These are phyloP conservation scores for Nomada hirtipes DNA, from an alignment of 2,888 invertebrate genomes.

Conservation along the genomic window DNA sequence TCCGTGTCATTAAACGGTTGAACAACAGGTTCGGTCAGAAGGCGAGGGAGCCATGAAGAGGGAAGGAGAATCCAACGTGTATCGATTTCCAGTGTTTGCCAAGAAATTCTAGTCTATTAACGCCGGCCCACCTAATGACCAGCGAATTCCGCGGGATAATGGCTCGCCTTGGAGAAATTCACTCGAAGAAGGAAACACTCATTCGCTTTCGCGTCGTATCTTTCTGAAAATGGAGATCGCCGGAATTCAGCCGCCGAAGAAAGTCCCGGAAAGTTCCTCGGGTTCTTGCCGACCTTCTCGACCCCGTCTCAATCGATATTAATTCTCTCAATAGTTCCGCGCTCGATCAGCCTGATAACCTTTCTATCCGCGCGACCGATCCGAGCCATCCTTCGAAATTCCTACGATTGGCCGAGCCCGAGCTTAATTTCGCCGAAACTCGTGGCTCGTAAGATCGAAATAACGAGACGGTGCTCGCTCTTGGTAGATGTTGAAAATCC, in stretches of 20 bases:
- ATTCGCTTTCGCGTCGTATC: not conserved
- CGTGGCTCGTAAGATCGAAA: slow-evolving; percentile 1
- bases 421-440: slow-evolving; percentile 18
- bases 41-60: no score
- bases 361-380: not conserved
- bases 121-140: slow-evolving; percentile 6
- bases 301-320: slow-evolving; percentile 6
- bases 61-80: not conserved
- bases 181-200: not conserved
- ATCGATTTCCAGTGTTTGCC: not conserved
- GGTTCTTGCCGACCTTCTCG: not conserved
- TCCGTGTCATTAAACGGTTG: not conserved
- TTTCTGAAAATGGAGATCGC: slow-evolving; percentile 13
- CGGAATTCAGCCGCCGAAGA: not conserved
- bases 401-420: not conserved
- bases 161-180: not conserved
- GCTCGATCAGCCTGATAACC: not conserved
- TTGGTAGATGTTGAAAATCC: slow-evolving; percentile 9
- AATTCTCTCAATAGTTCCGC: slow-evolving; percentile 5
- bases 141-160: not conserved
- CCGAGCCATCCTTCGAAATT: slow-evolving; percentile 1
- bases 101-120: slow-evolving; percentile 20
- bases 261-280: not conserved
- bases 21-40: not conserved
- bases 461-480: slow-evolving; percentile 13